Percentiles rank a stretch among this genome's conserved stretches.
phyloP scores from a whole-genome alignment of 1,140 invertebrate species.

The Steinernema khuongi region DNA sequence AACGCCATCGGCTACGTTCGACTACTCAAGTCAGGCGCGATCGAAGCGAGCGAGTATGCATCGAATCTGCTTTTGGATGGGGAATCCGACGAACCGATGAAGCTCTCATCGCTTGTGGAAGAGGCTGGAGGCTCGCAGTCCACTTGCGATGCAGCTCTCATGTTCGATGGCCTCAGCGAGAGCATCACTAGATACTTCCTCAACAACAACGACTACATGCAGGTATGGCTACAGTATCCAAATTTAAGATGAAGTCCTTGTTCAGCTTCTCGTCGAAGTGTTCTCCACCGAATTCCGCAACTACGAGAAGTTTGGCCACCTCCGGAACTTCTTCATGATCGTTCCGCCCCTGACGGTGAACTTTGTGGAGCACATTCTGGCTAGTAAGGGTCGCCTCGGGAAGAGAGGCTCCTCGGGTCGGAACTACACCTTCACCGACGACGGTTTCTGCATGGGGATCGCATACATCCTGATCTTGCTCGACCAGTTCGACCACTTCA shows the following conservation, averaged over 20 bases:
- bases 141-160: not conserved
- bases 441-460: slow-evolving; percentile 92
- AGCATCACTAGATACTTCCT: slow-evolving; percentile 7
- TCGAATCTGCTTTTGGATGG: not conserved
- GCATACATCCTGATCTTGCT: slow-evolving; percentile 69
- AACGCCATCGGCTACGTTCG: slow-evolving; percentile 94
- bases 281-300: slow-evolving; percentile 82
- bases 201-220: slow-evolving; percentile 13
- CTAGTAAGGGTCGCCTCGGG: slow-evolving; percentile 82
- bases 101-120: not conserved
- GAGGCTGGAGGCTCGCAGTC: not conserved
- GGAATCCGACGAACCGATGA: slow-evolving; percentile 4
- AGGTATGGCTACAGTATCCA: not conserved
- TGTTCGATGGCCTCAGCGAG: slow-evolving; percentile 3
- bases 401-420: slow-evolving; percentile 71
- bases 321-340: slow-evolving; percentile 87
- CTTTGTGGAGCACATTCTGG: slow-evolving; percentile 84
- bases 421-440: slow-evolving; percentile 86
- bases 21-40: slow-evolving; percentile 83
- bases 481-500: slow-evolving; percentile 72
- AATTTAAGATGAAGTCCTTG: slow-evolving; percentile 19
- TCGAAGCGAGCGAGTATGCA: slow-evolving; percentile 56
- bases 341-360: slow-evolving; percentile 88
- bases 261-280: slow-evolving; percentile 77
- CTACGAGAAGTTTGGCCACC: slow-evolving; percentile 73